Evolutionary conservation across 2,888 invertebrate genomes (phyloP).

Genomic region (Agrochola litura): DNA sequence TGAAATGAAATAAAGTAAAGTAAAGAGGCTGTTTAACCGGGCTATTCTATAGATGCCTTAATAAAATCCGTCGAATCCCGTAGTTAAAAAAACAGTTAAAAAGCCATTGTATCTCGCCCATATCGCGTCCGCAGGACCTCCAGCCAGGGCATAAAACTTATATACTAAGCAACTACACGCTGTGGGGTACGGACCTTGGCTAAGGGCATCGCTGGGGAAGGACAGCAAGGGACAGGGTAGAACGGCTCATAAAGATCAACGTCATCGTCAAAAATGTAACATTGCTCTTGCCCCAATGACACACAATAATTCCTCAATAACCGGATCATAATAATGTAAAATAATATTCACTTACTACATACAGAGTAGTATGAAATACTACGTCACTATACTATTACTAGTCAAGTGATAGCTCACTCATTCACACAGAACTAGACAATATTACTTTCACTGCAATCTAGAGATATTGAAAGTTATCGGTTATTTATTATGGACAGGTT

Average conservation of each 20-base stretch:
- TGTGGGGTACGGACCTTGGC: not conserved
- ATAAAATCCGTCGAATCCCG: not conserved
- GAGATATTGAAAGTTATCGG: conserved; percentile 37
- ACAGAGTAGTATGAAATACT: not conserved
- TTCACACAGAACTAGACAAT: conserved; percentile 19
- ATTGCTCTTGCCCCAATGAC: not conserved
- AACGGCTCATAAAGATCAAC: not conserved
- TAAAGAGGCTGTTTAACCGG: not conserved
- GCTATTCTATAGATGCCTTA: not conserved
- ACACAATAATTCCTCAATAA: not conserved
- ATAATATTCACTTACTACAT: not conserved
- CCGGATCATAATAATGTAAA: not conserved
- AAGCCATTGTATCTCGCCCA: too few relatives aligned
- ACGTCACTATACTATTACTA: not conserved
- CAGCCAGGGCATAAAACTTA: not conserved
- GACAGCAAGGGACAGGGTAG: not conserved
- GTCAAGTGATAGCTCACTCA: not conserved
- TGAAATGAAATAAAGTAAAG: not conserved
- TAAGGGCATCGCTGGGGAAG: not conserved
- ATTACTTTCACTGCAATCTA: conserved; percentile 42
- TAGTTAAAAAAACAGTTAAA: too few relatives aligned
- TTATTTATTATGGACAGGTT: conserved; percentile 30
- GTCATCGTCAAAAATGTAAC: not conserved
- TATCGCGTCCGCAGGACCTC: not conserved
- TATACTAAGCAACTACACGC: too few relatives aligned